Conservation (phyloP, 2,113 vertebrate genomes). For the Pogona vitticeps region DNA sequence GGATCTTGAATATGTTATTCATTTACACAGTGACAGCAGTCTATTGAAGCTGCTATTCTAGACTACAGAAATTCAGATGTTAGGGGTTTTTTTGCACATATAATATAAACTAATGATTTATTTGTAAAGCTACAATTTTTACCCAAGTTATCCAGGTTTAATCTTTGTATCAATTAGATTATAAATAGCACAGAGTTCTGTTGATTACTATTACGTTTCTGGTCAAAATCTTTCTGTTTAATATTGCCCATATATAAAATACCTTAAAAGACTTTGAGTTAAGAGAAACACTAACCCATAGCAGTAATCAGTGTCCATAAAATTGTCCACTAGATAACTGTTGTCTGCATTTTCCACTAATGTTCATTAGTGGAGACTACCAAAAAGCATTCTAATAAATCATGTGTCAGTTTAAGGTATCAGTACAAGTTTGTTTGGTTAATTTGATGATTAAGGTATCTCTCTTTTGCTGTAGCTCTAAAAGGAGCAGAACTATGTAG, state of each 20-base stretch:
- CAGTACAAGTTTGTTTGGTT: slow-evolving; percentile 70
- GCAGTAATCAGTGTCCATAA: slow-evolving; percentile 70
- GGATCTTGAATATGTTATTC: slow-evolving; percentile 22
- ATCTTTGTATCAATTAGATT: slow-evolving; percentile 73
- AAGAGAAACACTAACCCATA: slow-evolving; percentile 78
- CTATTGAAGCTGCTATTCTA: slow-evolving; percentile 24
- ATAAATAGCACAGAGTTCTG: slow-evolving; percentile 72
- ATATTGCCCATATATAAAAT: slow-evolving; percentile 68
- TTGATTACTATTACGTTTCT: slow-evolving; percentile 75
- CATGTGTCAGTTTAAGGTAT: slow-evolving; percentile 78
- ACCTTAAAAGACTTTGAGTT: slow-evolving; percentile 74
- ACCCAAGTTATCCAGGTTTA: slow-evolving; percentile 5
- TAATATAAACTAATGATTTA: not conserved
- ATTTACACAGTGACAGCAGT: slow-evolving; percentile 11
- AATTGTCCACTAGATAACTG: slow-evolving; percentile 54
- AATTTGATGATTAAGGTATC: slow-evolving; percentile 40
- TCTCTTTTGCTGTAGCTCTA: not conserved
- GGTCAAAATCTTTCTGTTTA: slow-evolving; percentile 60
- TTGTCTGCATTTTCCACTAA: slow-evolving; percentile 62
- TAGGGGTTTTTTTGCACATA: fast-evolving
- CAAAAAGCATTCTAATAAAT: slow-evolving; percentile 85
- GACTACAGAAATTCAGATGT: not conserved
- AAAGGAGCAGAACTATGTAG: not conserved
- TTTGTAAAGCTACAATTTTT: not conserved
- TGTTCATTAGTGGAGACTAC: slow-evolving; percentile 79